Conservation (phyloP, 2,113 vertebrate genomes). For the Microcebus tavaratra region DNA sequence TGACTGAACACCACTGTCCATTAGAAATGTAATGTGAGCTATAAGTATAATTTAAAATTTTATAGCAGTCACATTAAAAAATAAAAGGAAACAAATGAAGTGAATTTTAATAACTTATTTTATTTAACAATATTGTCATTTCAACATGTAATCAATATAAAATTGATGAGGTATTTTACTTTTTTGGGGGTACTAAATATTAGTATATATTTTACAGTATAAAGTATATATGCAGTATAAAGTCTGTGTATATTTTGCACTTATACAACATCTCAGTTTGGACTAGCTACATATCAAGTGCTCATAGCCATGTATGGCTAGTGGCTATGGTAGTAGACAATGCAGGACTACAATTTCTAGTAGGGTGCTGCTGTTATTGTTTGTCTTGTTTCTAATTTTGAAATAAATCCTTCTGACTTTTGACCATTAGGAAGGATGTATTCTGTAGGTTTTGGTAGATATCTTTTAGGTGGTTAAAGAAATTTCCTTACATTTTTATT, state of each 20-base stretch:
- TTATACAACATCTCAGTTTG: not conserved
- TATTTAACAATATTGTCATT: not conserved
- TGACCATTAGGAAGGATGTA: not conserved
- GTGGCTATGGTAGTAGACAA: not conserved
- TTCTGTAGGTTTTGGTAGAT: not conserved
- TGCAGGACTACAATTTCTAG: not conserved
- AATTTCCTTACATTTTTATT: not conserved
- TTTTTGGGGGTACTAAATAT: not conserved
- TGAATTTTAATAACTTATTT: conserved; percentile 5
- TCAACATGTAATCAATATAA: not conserved
- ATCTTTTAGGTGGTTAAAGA: not conserved
- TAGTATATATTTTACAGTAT: not conserved
- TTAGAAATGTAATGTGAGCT: not conserved
- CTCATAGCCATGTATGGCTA: not conserved
- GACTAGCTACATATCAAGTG: not conserved
- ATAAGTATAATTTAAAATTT: not conserved
- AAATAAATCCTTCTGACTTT: not conserved
- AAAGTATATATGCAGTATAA: not conserved
- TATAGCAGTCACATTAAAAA: not conserved
- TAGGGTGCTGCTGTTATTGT: not conserved
- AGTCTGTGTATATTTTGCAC: not conserved
- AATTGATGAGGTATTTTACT: not conserved
- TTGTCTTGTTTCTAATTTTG: not conserved
- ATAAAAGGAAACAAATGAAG: not conserved
- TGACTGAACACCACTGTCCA: not conserved